Base-by-base conservation (phyloP, 2,797 vertebrate species). In the Pangasius djambal region DNA sequence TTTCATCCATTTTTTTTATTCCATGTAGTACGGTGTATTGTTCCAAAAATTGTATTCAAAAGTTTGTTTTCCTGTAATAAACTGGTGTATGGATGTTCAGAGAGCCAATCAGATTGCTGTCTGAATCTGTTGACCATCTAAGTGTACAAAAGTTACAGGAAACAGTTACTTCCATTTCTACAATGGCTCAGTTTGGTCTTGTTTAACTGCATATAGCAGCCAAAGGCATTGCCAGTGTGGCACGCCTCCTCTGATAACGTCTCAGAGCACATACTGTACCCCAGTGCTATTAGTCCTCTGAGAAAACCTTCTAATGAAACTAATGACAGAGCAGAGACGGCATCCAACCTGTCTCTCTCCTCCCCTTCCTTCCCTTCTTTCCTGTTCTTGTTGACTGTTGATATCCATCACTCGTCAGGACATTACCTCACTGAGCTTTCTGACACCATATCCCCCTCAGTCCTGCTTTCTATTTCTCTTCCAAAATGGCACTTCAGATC, bases 281-380 rank as follows among this genome's bases (percentile, higher is more conserved):
- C n/a, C 40, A 18, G 61, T 83, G 40, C 25, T 74, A 83, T 72
- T 79, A 85, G 25, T 85, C 74, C 82, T 79, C 22, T 72, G 52
- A 28, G 81, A 85, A 22, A 48, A 16, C 34, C 52, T 48, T 34
- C 59, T 90, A 85, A 88, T 81, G 25, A 88, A 37, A n/a, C 61
- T 69, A 82, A 70, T 84, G 28, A 85, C 20, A 74, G n/a, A 69
- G 22, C 18, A 72, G 75, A 88, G 52, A 40, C 1, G 9, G 40
- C 72, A 31, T 48, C 85, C 82, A 31, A 40, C 87, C 89, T 77
- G 63, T 86, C 88, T 84, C 88, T 92, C 93, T 91, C 92, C 93
- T 89, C 91, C 88, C 91, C 88, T 90, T 85, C 87, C 88, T 75
- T 89, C 91, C 88, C 40, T 55, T 69, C 86, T 79, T 82, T 25